Evolutionary conservation across 1,140 invertebrate species (phyloP), one percentile per base, ranked within the genome.

Genomic region (Drosophila subpulchrella): DNA sequence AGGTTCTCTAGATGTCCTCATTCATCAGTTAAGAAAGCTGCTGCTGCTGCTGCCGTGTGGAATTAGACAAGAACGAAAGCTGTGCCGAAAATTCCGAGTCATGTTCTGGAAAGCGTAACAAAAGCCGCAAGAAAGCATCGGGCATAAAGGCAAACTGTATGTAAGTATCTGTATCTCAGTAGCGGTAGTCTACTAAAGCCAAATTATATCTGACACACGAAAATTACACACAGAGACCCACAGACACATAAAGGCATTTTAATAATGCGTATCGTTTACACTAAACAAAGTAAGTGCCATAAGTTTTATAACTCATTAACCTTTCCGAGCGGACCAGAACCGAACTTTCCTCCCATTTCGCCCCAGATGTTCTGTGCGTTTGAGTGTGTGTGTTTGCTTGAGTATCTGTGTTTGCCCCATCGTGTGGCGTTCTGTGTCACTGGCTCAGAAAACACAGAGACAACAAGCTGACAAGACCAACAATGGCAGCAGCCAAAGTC

Each of bases 41-140:
- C 42, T 20, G 15, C 42, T 20, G 15, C 41, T 56, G 57, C 32
- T 62, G 24, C 58, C 41, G 81, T 73, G 81, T 55, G 57, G 78
- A 83, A 75, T 78, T 78, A 66, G 76, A 66, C 62, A 51, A 67
- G 60, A 83, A 86, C 67, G 81, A 89, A 88, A 89, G 84, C 67
- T 65, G 62, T 58, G 80, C 84, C 84, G 42, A 84, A 89, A 89
- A 74, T 65, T 60, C 44, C 57, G 70, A 84, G 84, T 88, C 84
- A 89, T 88, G 84, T 88, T 88, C 84, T 88, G 76, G 84, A 88
- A 88, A 88, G 84, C 84, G 84, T 89, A 88, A 88, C 83, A 88
- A 89, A 83, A 79, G 63, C 54, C 63, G 62, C 61, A 72, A 80
- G 50, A 59, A 50, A 39, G 56, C 47, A 51, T 17, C 48, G 5